Conservation (phyloP, 2,888 invertebrate species). For the Leptinotarsa peninsularis region DNA sequence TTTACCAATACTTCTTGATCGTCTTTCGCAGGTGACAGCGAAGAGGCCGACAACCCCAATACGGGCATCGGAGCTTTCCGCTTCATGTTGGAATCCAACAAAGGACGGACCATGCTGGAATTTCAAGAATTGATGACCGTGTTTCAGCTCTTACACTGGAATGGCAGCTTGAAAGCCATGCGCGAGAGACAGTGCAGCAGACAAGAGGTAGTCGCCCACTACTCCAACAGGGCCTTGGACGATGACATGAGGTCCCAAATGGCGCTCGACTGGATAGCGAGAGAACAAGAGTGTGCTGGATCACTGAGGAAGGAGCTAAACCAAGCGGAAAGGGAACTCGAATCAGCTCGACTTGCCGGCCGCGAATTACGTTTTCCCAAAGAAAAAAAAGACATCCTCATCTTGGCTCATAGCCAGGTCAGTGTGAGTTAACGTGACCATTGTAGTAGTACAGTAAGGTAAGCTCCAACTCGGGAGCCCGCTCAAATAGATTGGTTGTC, state of each 20-base stretch:
- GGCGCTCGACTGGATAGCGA: conserved; percentile 95
- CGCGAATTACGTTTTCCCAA: conserved; percentile 93
- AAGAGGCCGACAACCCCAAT: conserved; percentile 75
- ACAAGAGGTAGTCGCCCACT: conserved; percentile 93
- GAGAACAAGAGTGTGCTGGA: conserved; percentile 79
- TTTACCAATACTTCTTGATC: no score
- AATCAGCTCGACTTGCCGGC: conserved; percentile 87
- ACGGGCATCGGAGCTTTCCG: conserved; percentile 81
- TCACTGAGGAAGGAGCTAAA: conserved; percentile 85
- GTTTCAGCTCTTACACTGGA: conserved; percentile 95
- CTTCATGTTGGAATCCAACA: conserved; percentile 83
- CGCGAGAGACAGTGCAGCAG: conserved; percentile 93
- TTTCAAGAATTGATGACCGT: conserved; percentile 98
- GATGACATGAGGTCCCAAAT: conserved; percentile 97
- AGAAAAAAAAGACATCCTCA: conserved; percentile 94
- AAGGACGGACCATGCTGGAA: conserved; percentile 94
- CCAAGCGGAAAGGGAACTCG: conserved; percentile 87
- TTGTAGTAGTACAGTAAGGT: neutral
- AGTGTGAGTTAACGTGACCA: conserved; percentile 62
- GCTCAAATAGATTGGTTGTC: no score
- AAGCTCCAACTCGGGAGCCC: no score
- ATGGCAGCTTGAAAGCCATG: conserved; percentile 96
- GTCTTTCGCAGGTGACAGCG: conserved; percentile 65
- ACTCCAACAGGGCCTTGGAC: conserved; percentile 90
- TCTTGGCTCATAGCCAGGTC: conserved; percentile 88